Conservation (phyloP, 2,113 vertebrate genomes). For the Charadrius vociferus region DNA sequence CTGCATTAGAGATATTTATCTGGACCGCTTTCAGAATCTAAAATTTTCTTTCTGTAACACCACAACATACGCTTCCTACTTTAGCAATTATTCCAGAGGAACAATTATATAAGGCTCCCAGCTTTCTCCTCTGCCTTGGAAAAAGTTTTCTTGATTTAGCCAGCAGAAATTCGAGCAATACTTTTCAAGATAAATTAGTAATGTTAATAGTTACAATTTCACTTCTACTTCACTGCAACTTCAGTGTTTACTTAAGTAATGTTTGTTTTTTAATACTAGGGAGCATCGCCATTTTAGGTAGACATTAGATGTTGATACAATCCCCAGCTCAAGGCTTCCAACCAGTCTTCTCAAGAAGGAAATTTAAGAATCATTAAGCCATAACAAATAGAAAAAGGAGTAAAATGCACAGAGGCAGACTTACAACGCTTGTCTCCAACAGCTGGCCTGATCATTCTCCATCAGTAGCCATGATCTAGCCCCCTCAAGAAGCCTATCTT, state of each 20-base stretch:
- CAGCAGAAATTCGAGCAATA: not conserved
- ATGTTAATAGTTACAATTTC: not conserved
- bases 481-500: not conserved
- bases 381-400: not conserved
- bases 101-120: slow-evolving; percentile 5
- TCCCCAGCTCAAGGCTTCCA: not conserved
- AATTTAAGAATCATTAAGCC: not conserved
- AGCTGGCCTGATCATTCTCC: not conserved
- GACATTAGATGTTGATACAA: not conserved
- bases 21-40: slow-evolving; percentile 5
- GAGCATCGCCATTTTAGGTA: not conserved
- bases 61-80: not conserved
- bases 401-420: not conserved
- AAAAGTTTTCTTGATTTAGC: not conserved
- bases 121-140: not conserved
- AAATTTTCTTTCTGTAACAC: not conserved
- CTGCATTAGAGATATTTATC: not conserved
- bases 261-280: not conserved
- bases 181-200: not conserved
- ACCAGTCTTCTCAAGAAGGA: not conserved
- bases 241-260: not conserved
- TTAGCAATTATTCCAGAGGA: slow-evolving; percentile 26
- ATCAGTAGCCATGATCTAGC: not conserved
- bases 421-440: not conserved
- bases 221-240: not conserved